phyloP scores from a whole-genome alignment of 1,140 invertebrate genomes.

The Rhynchophorus ferrugineus region DNA sequence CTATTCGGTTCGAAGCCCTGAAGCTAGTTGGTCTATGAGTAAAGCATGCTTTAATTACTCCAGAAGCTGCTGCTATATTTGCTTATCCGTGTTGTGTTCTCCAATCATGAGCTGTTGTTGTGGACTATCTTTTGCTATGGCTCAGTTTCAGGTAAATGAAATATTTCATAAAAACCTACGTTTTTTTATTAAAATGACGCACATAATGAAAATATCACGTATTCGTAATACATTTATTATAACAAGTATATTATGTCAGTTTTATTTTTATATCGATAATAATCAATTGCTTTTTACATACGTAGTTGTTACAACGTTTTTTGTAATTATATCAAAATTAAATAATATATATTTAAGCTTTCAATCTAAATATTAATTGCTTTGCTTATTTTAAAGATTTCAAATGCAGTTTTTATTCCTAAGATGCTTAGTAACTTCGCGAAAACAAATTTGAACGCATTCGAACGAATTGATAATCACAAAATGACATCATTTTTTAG shows the following conservation, averaged over 20 bases:
- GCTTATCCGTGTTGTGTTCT: constrained; percentile 58
- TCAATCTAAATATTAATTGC: too few relatives aligned
- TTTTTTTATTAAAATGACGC: neutral
- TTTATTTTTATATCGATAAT: neutral
- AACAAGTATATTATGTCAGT: neutral
- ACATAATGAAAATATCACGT: neutral
- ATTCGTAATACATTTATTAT: neutral
- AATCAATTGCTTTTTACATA: neutral
- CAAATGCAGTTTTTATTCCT: too few relatives aligned
- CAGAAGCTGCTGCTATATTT: constrained; percentile 61
- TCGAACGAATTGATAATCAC: too few relatives aligned
- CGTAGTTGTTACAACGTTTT: neutral
- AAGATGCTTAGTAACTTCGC: too few relatives aligned
- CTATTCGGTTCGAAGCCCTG: constrained; percentile 60
- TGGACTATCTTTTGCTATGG: constrained; percentile 65
- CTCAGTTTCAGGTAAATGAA: constrained; percentile 58
- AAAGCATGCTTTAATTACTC: constrained; percentile 60
- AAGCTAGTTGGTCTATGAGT: constrained; percentile 68
- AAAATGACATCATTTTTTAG: too few relatives aligned
- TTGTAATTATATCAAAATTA: too few relatives aligned
- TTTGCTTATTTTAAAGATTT: too few relatives aligned
- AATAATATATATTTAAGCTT: too few relatives aligned
- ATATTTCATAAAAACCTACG: constrained; percentile 4
- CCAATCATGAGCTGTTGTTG: constrained; percentile 59
- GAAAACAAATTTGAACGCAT: too few relatives aligned